These are phyloP conservation scores for Pseudorectes ferrugineus DNA, from an alignment of 2,113 vertebrate species.

Conservation along the genomic window DNA sequence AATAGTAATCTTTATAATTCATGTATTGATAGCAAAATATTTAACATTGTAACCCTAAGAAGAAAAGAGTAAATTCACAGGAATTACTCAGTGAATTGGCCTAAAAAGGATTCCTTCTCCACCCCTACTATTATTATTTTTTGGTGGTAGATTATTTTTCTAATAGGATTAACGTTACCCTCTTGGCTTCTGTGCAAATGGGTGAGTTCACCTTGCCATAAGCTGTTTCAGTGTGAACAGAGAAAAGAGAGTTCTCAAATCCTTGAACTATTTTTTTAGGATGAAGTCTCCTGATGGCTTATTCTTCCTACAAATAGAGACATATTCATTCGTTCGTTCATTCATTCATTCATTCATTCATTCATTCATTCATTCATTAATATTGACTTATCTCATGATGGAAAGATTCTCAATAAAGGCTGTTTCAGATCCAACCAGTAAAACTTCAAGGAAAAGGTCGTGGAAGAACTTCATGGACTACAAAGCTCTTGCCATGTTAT, in stretches of 20 bases:
- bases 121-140: background rate
- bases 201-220: constrained; percentile 13
- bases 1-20: background rate
- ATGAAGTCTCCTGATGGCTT: background rate
- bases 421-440: background rate
- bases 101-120: background rate
- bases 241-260: background rate
- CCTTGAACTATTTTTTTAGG: background rate
- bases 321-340: background rate
- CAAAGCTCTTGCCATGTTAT: background rate
- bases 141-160: constrained; percentile 30
- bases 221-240: constrained; percentile 6
- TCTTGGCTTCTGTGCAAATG: constrained; percentile 14
- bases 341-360: background rate
- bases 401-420: background rate
- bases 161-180: constrained; percentile 31
- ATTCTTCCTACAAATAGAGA: background rate
- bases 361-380: background rate
- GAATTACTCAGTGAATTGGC: background rate
- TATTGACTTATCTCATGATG: background rate
- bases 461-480: background rate
- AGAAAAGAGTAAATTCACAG: background rate
- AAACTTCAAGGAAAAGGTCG: background rate
- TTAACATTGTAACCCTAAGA: background rate
- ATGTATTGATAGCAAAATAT: background rate